Evolutionary conservation across 1,140 invertebrate genomes (phyloP).

Genomic region (Dendroctonus valens): DNA sequence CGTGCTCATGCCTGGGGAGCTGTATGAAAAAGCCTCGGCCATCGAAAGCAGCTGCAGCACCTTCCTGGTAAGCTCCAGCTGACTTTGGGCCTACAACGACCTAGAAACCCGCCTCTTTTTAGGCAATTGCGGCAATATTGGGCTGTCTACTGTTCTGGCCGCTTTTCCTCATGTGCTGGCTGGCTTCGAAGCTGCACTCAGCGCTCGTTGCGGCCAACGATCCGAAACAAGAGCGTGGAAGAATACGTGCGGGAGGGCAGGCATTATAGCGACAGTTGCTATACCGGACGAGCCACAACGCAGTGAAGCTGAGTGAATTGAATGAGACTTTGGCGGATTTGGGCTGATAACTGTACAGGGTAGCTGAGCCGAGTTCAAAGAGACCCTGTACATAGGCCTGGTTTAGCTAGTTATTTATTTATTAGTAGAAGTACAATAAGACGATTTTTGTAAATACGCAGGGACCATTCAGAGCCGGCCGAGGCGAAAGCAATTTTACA

Average conservation of each 20-base stretch:
- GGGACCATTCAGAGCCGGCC: too few species aligned
- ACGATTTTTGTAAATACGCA: too few species aligned
- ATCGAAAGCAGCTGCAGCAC: conserved; percentile 67
- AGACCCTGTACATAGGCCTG: too few species aligned
- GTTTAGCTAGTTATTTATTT: too few species aligned
- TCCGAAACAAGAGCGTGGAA: conserved; percentile 63
- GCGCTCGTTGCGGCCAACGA: conserved; percentile 58
- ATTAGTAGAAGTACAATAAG: too few species aligned
- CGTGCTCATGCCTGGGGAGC: conserved; percentile 78
- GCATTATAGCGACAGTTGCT: conserved; percentile 51
- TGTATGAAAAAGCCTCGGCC: conserved; percentile 61
- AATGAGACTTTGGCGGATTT: neutral
- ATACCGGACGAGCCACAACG: conserved; percentile 66
- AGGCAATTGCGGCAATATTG: conserved; percentile 67
- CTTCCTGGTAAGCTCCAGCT: conserved; percentile 56
- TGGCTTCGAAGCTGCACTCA: conserved; percentile 68
- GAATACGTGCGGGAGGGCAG: conserved; percentile 63
- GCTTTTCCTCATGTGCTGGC: conserved; percentile 74
- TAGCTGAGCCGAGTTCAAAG: too few species aligned
- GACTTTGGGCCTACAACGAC: neutral
- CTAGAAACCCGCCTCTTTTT: conserved; percentile 43
- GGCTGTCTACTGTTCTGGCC: conserved; percentile 68
- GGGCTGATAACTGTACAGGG: too few species aligned
- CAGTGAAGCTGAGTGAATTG: conserved; percentile 52
- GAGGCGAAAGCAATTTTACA: too few species aligned